A percentile compares a stretch with the other conserved stretches of the same genome.
These are phyloP conservation scores for Melanotus villosus DNA, from an alignment of 2,888 invertebrate genomes.

Conservation along the genomic window DNA sequence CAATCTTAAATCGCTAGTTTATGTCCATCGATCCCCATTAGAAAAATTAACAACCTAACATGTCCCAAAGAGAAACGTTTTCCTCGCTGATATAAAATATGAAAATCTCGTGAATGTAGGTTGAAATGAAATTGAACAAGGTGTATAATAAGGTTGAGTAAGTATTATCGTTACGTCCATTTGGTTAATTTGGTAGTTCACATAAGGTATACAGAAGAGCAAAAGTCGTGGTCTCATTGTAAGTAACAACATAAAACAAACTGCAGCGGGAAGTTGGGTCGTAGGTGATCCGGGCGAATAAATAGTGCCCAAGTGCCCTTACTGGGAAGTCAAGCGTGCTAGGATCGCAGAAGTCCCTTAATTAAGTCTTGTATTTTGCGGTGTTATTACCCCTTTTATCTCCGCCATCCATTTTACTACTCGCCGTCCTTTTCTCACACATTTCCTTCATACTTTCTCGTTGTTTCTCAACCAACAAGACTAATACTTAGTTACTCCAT, in stretches of 20 bases:
- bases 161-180: not conserved
- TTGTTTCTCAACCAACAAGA: constrained; percentile 36
- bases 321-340: constrained; percentile 41
- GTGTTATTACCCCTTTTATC: constrained; percentile 51
- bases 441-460: constrained; percentile 28
- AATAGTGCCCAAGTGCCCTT: constrained; percentile 42
- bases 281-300: constrained; percentile 40
- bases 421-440: constrained; percentile 27
- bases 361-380: constrained; percentile 52
- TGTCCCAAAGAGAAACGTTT: too few relatives aligned
- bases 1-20: too few relatives aligned
- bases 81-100: too few relatives aligned
- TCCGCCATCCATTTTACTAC: constrained; percentile 44
- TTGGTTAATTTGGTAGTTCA: constrained; percentile 7
- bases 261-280: constrained; percentile 20
- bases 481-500: constrained; percentile 43
- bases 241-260: constrained; percentile 30
- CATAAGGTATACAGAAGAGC: constrained; percentile 10
- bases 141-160: too few relatives aligned
- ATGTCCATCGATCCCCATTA: too few relatives aligned
- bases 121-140: too few relatives aligned
- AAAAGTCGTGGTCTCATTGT: constrained; percentile 11
- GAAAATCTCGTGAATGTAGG: too few relatives aligned
- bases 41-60: too few relatives aligned
- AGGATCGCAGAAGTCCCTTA: constrained; percentile 49